Base-by-base conservation (phyloP, 1,140 invertebrate species). In the Aphelenchoides fujianensis region DNA sequence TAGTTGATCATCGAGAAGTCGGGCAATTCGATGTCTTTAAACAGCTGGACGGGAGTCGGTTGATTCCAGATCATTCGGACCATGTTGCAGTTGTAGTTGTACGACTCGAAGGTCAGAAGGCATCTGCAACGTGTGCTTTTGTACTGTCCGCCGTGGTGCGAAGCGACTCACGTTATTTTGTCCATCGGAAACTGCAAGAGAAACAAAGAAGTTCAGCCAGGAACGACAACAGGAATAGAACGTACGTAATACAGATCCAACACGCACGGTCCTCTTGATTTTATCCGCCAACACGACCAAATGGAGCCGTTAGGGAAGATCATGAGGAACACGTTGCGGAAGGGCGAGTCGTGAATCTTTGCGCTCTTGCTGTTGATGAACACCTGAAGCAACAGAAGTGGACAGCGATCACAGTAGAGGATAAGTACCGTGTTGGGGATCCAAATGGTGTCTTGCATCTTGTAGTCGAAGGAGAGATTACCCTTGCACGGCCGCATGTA, bases 1-100 rank as follows among this genome's bases (percentile, higher is more conserved):
- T 73, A 84, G 61, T 84, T 83, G 37, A 80, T 73, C 81, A 83
- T 82, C 9, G 62, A 70, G 71, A 83, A 83, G 68, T 83, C 82
- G 1, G 82, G 82, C 41, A 83, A 64, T 68, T 83, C 80, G 68
- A 83, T 83, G 30, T 85, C 82, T 67, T 83, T 84, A 62, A 84
- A 84, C 30, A 79, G 68, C 1, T 77, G 70, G 9, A 81, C 68
- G 23, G 82, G 81, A 30, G 53, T 75, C 19, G 79, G 79, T 54
- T 83, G 69, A 74, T 80, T 85, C 83, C 82, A 83, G 48, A 66
- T 62, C 79, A 83, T 83, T 16, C 71, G 66, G 12, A 83, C 82
- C 70, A 84, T 76, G 32, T 76, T 75, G 27, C 68, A 68, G 66
- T 84, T 83, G 75, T 84, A 83, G 69, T 84, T 83, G 71, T 79